Base-by-base conservation (phyloP, 2,797 vertebrate genomes). In the Rallus crepitans region DNA sequence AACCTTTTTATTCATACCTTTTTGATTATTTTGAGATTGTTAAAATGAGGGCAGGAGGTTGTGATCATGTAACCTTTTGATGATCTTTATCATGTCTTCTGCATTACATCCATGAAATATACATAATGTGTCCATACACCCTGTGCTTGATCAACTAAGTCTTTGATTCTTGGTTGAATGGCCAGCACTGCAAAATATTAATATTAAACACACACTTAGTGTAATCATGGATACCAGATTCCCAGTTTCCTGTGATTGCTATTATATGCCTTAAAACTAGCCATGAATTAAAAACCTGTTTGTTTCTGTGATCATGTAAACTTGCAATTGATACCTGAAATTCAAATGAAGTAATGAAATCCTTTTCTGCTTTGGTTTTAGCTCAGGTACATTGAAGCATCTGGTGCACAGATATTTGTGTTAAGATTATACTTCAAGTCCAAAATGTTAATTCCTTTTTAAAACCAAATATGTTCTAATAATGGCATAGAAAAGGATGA, bases 391-490 rank as follows among this genome's bases (percentile, higher is more conserved):
- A n/a, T 79, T 56, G 28, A 78, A 48, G 7, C 31, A 53, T 37
- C 47, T 75, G 8, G 6, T 30, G 4, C 31, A 14, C 14, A 47
- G 19, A 27, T 60, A 37, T 21, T 79, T 77, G 53, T 72, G 33
- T 19, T 66, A 52, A 63, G 25, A 81, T 94, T 86, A 82, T 84
- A 80, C 65, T 91, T 45, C 70, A 93, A 81, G 52, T 50, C 33
- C 42, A 61, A 82, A 76, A 64, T 2, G 78, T 85, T 52, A 93
- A 85, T 88, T 91, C 69, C 31, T 81, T 94, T 91, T 86, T 15
- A 53, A 96, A 90, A 84, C 89, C 50, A 92, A 89, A 4, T 84
- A 28, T 82, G 4, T 76, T 85, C 65, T 68, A 87, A 87, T 65
- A 95, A 77, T 30, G 60, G 31, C 28, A 90, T 56, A 70, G 48